Base-by-base conservation (phyloP, 37 sponge, comb jelly and placozoan species). In the Dysidea cf. avara region DNA sequence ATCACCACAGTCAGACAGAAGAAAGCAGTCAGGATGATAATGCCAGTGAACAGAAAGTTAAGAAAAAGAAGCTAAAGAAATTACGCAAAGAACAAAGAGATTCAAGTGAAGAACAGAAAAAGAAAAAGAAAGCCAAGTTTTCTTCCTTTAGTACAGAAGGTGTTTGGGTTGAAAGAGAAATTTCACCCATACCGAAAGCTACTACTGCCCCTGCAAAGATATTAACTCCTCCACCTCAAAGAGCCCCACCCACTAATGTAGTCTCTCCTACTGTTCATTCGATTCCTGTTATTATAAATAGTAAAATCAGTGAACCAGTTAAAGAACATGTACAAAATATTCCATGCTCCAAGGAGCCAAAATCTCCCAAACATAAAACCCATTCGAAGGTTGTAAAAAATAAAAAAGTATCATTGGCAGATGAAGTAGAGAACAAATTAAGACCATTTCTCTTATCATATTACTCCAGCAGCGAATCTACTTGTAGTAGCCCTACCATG, bases 61-160 rank as follows among this genome's bases (percentile, higher is more conserved):
- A 52, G 70, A 76, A 55, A 22, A 38, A 79, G 71, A 13, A 47
- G 30, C 28, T 28, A 48, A 12, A 51, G n/a, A 72, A 53, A 53
- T 7, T 51, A 34, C n/a, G 43, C n/a, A 24, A 78, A 11, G 1
- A 33, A 13, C 6, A 30, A 6, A 11, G 24, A 20, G 40, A 72
- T 37, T 1, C 65, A n/a, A 56, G 70, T 21, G 62, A 69, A 6
- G 43, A 56, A 74, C 53, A n/a, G 30, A 32, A 55, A 39, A 32
- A 56, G 70, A 66, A 22, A 39, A 25, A 57, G 39, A 31, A 34
- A 2, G 17, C 18, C 13, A 29, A 56, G 29, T 28, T 20, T 11
- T 24, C 11, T 16, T 24, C 25, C 2, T 36, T 0, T n/a, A 7
- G 18, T 7, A 26, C 11, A 16, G 26, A 16, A 48, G 26, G 63